Evolutionary conservation across 2,797 vertebrate species (phyloP), one percentile per base, ranked within the genome.

Genomic region (Peromyscus aztecus): DNA sequence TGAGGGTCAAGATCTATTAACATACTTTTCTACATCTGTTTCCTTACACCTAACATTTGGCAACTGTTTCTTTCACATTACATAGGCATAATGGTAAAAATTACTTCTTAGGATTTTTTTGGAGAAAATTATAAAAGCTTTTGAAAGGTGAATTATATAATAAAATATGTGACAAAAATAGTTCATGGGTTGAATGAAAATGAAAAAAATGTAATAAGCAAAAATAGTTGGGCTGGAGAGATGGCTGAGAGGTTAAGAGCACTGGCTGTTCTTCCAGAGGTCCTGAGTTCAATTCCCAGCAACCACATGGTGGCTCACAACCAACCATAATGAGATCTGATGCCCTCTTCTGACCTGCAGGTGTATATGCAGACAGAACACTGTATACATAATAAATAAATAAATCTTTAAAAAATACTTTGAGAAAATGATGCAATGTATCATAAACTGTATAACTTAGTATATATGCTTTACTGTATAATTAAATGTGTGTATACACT

Each of bases 71-170:
- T 49, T 63, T 85, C 29, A 92, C 0, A 63, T 23, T 55, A 85
- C n/a, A 85, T 23, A 89, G 52, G 14, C 81, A 94, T 86, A 95
- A 75, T 75, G 40, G 21, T 63, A 94, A 83, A 90, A 89, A 4
- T 89, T 86, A 55, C 73, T 96, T 90, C 61, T 96, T 92, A 78
- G 27, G 13, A 69, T 40, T 90, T 94, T 40, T 83, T 40, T 84
- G 27, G 31, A 94, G 31, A 94, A 95, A 94, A 93, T 49, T 90
- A 87, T 91, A 71, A 94, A 96, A 93, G 69, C 31, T 71, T 86
- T 87, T 83, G 31, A 94, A 93, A 96, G 83, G 46, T 96, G 13
- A 90, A 86, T 13, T 89, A 59, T 23, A 93, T 76, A 59, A 40
- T 71, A 88, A 81, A 49, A 91, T 46, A 57, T n/a, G 86, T 81